phyloP scores from a whole-genome alignment of 1,140 invertebrate genomes.

The Drosophila tropicalis region DNA sequence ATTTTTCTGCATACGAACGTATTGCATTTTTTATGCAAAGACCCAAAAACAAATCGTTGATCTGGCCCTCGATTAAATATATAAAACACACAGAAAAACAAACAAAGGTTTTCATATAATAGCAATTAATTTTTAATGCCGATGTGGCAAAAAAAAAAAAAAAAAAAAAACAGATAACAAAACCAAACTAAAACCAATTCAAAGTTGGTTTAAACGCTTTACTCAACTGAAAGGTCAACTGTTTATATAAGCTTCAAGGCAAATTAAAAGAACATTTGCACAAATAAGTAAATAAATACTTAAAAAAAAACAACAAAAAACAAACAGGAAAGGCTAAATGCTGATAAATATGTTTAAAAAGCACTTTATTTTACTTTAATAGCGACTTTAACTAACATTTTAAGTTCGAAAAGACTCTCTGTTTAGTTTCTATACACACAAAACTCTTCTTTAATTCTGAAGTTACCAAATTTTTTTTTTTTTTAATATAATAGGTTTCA shows the following conservation, averaged over 20 bases:
- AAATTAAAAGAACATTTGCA: slow-evolving; percentile 38
- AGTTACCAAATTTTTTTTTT: too few species aligned
- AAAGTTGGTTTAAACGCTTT: slow-evolving; percentile 23
- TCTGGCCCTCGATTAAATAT: neutral
- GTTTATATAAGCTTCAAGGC: slow-evolving; percentile 20
- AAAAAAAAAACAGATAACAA: slow-evolving; percentile 13
- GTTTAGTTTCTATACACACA: too few species aligned
- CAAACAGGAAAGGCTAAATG: neutral
- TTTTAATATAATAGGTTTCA: too few species aligned
- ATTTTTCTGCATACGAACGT: slow-evolving; percentile 21
- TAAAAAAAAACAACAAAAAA: neutral
- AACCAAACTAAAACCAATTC: slow-evolving; percentile 5
- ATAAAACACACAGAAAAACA: neutral
- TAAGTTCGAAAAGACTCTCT: too few species aligned
- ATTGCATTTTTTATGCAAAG: slow-evolving; percentile 40
- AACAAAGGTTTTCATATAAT: slow-evolving; percentile 31
- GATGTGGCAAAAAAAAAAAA: slow-evolving; percentile 1
- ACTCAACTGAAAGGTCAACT: slow-evolving; percentile 24
- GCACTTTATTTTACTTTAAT: too few species aligned
- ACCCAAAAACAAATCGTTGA: slow-evolving; percentile 35
- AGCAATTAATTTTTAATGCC: slow-evolving; percentile 52
- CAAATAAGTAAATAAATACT: neutral
- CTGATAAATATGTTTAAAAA: too few species aligned
- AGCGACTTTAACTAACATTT: too few species aligned
- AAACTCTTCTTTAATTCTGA: too few species aligned